phyloP scores from a whole-genome alignment of 2,888 invertebrate species.

The Griposia aprilina region DNA sequence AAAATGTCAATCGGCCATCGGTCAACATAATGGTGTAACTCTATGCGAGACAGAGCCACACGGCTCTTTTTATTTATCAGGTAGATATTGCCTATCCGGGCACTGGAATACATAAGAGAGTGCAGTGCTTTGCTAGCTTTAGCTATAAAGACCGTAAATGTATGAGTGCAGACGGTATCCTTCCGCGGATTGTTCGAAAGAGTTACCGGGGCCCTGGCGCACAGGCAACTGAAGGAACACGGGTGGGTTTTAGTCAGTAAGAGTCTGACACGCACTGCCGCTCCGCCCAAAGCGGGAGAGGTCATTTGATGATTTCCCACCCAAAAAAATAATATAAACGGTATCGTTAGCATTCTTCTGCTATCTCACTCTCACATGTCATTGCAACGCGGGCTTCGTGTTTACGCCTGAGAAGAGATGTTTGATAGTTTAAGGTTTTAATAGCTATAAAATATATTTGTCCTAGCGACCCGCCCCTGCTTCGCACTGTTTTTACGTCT shows the following conservation, averaged over 20 bases:
- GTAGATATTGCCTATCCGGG: neutral
- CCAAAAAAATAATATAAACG: too few relatives aligned
- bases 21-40: neutral
- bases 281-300: too few relatives aligned
- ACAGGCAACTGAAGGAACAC: too few relatives aligned
- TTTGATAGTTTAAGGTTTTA: neutral
- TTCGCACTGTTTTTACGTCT: neutral
- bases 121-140: neutral
- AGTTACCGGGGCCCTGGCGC: too few relatives aligned
- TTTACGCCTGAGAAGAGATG: neutral
- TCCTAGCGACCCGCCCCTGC: neutral
- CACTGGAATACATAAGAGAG: neutral
- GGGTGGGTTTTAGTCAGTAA: too few relatives aligned
- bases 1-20: neutral
- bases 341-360: neutral
- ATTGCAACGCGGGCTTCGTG: neutral
- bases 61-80: neutral
- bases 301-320: too few relatives aligned
- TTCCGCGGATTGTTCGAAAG: too few relatives aligned
- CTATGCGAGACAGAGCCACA: neutral
- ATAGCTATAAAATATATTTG: neutral
- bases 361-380: neutral
- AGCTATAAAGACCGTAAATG: neutral
- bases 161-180: neutral
- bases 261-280: too few relatives aligned